These are phyloP conservation scores for Mycetomoellerius zeteki DNA, from an alignment of 1,140 invertebrate genomes.

Conservation along the genomic window DNA sequence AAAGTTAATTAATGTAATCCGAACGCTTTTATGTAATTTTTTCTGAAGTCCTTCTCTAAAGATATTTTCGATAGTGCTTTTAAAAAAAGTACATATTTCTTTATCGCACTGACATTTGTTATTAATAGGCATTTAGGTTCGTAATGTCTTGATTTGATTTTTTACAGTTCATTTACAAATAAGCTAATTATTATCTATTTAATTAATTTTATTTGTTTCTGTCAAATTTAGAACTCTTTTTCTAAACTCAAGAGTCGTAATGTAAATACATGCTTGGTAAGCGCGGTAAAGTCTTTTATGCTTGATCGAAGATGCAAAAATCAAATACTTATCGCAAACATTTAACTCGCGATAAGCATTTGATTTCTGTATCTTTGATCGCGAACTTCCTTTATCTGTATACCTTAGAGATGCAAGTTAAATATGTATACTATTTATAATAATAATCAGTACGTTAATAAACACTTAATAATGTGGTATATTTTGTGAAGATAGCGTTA, in stretches of 20 bases:
- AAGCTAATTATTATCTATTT: not conserved
- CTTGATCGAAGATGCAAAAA: not conserved
- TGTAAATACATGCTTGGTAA: not conserved
- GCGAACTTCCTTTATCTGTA: not conserved
- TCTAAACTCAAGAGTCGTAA: not conserved
- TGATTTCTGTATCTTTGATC: no score
- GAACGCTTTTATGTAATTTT: not conserved
- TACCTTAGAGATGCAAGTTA: not conserved
- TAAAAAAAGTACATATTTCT: not conserved
- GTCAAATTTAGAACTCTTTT: constrained; percentile 3
- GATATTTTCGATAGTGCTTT: constrained; percentile 8
- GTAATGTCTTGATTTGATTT: not conserved
- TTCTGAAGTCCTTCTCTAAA: constrained; percentile 22
- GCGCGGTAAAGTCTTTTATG: not conserved
- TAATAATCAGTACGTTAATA: constrained; percentile 19
- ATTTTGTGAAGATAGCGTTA: not conserved
- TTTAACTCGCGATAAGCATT: not conserved
- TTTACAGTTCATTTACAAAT: not conserved
- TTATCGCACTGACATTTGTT: not conserved
- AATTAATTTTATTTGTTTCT: not conserved
- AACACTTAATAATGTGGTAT: not conserved
- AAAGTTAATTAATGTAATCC: not conserved
- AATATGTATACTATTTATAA: not conserved
- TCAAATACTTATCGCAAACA: not conserved
- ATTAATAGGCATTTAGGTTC: not conserved